Conservation (phyloP, 2,797 vertebrate genomes). For the Lates japonicus region DNA sequence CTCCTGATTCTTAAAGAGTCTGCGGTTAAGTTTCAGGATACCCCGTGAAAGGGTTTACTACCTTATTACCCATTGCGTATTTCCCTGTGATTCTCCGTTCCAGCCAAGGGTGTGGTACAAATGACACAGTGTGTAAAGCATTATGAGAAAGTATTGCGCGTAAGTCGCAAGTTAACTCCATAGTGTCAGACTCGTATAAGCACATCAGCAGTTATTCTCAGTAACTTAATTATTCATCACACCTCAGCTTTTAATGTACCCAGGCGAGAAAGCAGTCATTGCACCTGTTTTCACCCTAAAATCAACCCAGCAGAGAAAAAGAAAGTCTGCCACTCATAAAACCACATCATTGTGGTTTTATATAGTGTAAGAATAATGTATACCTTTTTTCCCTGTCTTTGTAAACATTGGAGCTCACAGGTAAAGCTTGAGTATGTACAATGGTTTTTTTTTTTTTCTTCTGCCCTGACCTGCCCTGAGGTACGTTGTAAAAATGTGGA, state of each 20-base stretch:
- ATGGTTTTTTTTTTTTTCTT: not conserved
- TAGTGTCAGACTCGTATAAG: not conserved
- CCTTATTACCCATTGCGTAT: not conserved
- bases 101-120: not conserved
- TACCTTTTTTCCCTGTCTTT: not conserved
- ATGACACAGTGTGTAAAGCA: not conserved
- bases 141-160: not conserved
- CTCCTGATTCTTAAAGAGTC: constrained; percentile 9
- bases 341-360: constrained; percentile 31
- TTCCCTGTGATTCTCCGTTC: constrained; percentile 19
- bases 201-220: constrained; percentile 21
- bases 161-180: not conserved
- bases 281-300: not conserved
- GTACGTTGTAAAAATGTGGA: not conserved
- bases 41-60: not conserved
- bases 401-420: not conserved
- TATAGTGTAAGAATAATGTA: not conserved
- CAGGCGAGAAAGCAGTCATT: constrained; percentile 17
- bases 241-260: constrained; percentile 18
- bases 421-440: not conserved
- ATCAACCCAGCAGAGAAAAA: not conserved
- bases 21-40: not conserved
- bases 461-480: not conserved
- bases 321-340: constrained; percentile 26
- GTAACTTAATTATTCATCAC: constrained; percentile 36